These are phyloP conservation scores for Petromus typicus DNA, from an alignment of 2,113 vertebrate species.

Conservation along the genomic window DNA sequence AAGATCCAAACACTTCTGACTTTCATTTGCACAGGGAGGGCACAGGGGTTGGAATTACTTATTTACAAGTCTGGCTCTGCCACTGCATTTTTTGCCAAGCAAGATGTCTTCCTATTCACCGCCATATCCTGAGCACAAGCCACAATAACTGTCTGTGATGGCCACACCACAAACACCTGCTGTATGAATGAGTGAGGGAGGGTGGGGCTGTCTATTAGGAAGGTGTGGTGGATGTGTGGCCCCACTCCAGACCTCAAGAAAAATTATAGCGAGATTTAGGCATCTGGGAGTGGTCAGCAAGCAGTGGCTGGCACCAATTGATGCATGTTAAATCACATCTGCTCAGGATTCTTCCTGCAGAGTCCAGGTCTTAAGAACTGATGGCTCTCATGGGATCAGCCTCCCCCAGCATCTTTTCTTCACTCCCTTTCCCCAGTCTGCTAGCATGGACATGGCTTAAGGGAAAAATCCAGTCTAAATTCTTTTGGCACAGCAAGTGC, in stretches of 20 bases:
- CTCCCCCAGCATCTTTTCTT: background rate
- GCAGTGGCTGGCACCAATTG: too few relatives aligned
- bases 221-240: background rate
- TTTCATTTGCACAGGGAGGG: background rate
- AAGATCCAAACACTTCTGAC: too few relatives aligned
- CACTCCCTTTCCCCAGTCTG: background rate
- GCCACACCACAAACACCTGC: background rate
- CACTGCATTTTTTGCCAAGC: background rate
- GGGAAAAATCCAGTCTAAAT: background rate
- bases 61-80: background rate
- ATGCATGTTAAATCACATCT: background rate
- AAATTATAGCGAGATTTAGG: background rate
- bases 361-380: background rate
- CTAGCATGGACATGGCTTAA: background rate
- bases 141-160: background rate
- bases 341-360: background rate
- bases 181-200: background rate
- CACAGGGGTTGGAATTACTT: background rate
- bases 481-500: background rate
- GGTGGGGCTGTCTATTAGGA: background rate
- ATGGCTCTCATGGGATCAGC: background rate
- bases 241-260: background rate
- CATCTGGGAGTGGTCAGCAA: background rate
- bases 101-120: background rate
- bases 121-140: background rate